Base-by-base conservation (phyloP, 2,888 invertebrate genomes). In the Chirona hameri region DNA sequence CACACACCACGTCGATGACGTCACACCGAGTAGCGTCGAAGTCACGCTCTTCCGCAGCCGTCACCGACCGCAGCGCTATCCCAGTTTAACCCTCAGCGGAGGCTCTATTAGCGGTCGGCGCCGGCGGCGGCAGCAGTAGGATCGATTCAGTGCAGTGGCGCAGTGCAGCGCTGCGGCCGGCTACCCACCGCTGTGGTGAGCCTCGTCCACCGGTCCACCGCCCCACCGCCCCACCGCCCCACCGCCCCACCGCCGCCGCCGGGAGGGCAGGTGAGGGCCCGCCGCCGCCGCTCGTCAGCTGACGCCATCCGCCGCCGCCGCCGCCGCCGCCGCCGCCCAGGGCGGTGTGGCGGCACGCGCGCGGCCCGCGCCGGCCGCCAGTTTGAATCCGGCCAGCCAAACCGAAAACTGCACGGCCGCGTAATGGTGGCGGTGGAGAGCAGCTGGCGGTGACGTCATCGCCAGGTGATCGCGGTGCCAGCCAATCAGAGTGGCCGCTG, bases 381-480 rank as follows among this genome's bases (percentile, higher is more conserved):
- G 31, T 72, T 72, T 72, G 72, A 72, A 72, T 72, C 72, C 72
- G 31, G 72, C 10, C 72, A 18, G 72, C 10, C 72, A 72, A 72
- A 72, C 72, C 31, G 72, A 72, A n/a, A 72, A 72, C 72, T 72
- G 72, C 72, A 72, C 72, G 18, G 72, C 72, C 72, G 31, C 52
- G 72, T 72, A 72, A 72, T 72, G 72, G 10, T 4, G 18, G 31
- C 31, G 2, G n/a, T 10, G 24, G 52, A 18, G 52, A 52, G 27
- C 76, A 76, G 76, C 76, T 76, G 76, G 21, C 46, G 21, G 46
- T 76, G 76, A 76, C 76, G 76, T 76, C 76, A 76, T 21, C 39
- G 24, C 21, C 76, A 76, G 76, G 76, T 76, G 76, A 12, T 2
- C 31, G 76, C 27, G 24, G 39, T 10, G 10, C 1, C 76, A 24